Base-by-base conservation (phyloP, 2,888 invertebrate species). In the Bellardia pandia region DNA sequence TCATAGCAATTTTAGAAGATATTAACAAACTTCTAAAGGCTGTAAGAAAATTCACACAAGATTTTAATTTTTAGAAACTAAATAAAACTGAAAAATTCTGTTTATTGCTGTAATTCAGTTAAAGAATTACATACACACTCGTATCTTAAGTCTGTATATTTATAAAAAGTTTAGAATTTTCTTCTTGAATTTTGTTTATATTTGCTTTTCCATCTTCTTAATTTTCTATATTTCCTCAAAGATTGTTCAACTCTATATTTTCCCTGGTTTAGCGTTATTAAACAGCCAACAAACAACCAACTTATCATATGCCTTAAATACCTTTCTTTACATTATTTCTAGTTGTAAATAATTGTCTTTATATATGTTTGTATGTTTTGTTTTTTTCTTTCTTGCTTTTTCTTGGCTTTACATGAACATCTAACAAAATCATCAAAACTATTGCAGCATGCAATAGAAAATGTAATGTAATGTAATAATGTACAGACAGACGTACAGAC, bases 261-360 rank as follows among this genome's bases (percentile, higher is more conserved):
- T 51, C n/a, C 6, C n/a, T 37, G 5, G 3, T 6, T 51, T 51
- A 51, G n/a, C 51, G 51, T 11, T 45, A 45, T 45, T 45, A 11
- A 45, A 13, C 45, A 45, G 51, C n/a, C 14, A 13, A 51, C 51
- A 14, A 14, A n/a, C 51, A 11, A 37, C 51, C 14, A 51, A 14
- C 5, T 51, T n/a, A 13, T n/a, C 3, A 51, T 51, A n/a, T 14
- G 4, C 14, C 45, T 37, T 16, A 76, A 37, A 45, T n/a, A 42
- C 13, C 60, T 48, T 33, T 33, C 33, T 37, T 37, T 48, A 78
- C 58, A 60, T 56, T 81, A 71, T 79, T 71, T 72, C 42, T 23
- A 64, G 74, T 69, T 82, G 75, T 82, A 76, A 82, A 82, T 82
- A 82, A 69, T 82, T 76, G 60, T 58, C 76, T 75, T 75, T 58